phyloP scores from a whole-genome alignment of 2,113 vertebrate species.

The Triplophysa tibetana region DNA sequence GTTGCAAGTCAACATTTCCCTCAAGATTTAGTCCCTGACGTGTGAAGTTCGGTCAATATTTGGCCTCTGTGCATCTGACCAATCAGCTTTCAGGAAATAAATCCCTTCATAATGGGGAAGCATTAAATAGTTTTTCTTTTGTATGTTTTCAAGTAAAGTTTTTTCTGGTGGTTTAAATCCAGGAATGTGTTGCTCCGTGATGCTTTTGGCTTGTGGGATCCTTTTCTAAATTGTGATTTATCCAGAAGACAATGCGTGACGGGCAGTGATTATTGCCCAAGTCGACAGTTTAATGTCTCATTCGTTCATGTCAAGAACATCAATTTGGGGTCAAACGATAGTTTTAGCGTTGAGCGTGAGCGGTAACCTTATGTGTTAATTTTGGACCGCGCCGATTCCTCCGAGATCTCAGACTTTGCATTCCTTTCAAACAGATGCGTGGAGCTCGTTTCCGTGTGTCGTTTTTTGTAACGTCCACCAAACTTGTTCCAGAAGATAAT shows the following conservation, averaged over 20 bases:
- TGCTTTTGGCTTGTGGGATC: neutral
- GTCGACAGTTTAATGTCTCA: neutral
- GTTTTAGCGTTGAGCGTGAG: too few relatives aligned
- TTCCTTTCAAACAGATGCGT: neutral
- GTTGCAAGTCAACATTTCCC: too few relatives aligned
- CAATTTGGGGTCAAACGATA: neutral
- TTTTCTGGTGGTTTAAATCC: neutral
- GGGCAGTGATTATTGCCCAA: slow-evolving; percentile 2
- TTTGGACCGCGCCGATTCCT: neutral
- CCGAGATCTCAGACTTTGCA: neutral
- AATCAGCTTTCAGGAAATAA: too few relatives aligned
- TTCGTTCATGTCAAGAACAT: neutral
- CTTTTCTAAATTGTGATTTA: neutral
- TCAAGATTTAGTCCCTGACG: too few relatives aligned
- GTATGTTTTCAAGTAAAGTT: neutral
- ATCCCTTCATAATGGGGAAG: neutral
- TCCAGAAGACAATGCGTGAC: neutral
- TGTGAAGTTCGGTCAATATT: too few relatives aligned
- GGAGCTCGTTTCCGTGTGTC: neutral
- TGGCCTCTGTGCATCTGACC: neutral
- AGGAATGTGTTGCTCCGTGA: neutral
- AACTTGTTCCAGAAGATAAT: neutral
- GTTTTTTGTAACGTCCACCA: neutral
- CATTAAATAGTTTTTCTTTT: neutral
- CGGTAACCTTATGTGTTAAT: too few relatives aligned